Evolutionary conservation across 2,797 vertebrate species (phyloP).

Genomic region (Tamandua tetradactyla): DNA sequence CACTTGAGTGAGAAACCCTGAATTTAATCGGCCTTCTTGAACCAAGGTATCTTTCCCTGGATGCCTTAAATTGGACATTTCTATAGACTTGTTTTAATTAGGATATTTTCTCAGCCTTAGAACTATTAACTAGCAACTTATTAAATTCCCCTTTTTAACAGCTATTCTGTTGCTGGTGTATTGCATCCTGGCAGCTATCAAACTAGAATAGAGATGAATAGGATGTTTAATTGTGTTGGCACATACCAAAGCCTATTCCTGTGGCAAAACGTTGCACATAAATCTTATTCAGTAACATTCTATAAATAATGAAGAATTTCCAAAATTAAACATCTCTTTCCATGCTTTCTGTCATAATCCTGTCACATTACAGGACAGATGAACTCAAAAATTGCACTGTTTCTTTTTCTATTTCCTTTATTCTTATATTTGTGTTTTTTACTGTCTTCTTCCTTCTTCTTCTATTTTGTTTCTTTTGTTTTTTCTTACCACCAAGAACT

Average conservation of each 20-base stretch:
- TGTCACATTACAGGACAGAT: neutral
- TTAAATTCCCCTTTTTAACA: too few species aligned
- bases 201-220: slow-evolving; percentile 70
- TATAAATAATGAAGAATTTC: neutral
- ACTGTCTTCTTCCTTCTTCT: neutral
- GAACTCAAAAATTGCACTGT: neutral
- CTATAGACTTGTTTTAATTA: too few species aligned
- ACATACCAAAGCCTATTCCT: slow-evolving; percentile 43
- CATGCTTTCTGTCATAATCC: neutral
- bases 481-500: neutral
- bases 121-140: too few species aligned
- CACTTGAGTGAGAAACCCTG: too few species aligned
- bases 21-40: too few species aligned
- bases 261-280: neutral
- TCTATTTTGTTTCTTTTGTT: neutral
- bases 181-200: too few species aligned
- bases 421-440: neutral
- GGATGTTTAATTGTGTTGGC: slow-evolving; percentile 21
- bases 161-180: too few species aligned
- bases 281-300: slow-evolving; percentile 1
- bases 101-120: too few species aligned
- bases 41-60: too few species aligned
- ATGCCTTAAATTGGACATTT: too few species aligned
- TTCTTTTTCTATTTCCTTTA: neutral
- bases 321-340: neutral